Evolutionary conservation across 2,888 invertebrate genomes (phyloP), one percentile per base, ranked within the genome.

Genomic region (Cryptosula pallasiana): DNA sequence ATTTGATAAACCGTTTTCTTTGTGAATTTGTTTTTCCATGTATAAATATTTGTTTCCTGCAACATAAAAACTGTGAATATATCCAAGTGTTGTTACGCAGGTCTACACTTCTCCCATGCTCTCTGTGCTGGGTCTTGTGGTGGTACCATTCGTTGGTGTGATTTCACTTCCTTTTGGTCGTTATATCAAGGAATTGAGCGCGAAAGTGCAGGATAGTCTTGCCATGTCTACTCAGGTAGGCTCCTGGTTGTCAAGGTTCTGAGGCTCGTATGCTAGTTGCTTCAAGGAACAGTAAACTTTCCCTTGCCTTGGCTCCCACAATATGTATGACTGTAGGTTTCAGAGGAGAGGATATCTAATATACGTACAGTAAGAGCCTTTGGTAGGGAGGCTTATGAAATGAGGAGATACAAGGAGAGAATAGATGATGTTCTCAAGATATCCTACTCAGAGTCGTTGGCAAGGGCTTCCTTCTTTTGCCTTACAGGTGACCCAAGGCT

Each of bases 301-400:
- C 5, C 45, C 45, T 45, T 13, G 20, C 45, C 45, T n/a, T 45
- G 5, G 20, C 45, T 45, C 20, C 9, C 5, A 45, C 45, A 45
- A 45, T 45, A 45, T 9, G 13, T n/a, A 5, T 57, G n/a, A 16
- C 3, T 57, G 25, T 75, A 86, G 86, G 83, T 87, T 1, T 94
- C 94, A 0, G 95, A 96, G 86, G 96, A 97, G 84, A 90, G 91
- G 78, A 91, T 84, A 76, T 90, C 92, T 16, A 96, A 94, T 82
- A 91, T 97, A 75, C 89, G 94, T 81, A 96, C 96, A 1, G 96
- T 98, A 0, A 91, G 95, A 85, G 91, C 92, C 34, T 95, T 98
- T 84, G 92, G 92, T 23, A 92, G 93, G 79, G 96, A 98, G 84
- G 81, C 87, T 9, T 88, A 88, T 73, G 98, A 98, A 86, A 88